Evolutionary conservation across 2,113 vertebrate genomes (phyloP).

Genomic region (Cottus gobio): DNA sequence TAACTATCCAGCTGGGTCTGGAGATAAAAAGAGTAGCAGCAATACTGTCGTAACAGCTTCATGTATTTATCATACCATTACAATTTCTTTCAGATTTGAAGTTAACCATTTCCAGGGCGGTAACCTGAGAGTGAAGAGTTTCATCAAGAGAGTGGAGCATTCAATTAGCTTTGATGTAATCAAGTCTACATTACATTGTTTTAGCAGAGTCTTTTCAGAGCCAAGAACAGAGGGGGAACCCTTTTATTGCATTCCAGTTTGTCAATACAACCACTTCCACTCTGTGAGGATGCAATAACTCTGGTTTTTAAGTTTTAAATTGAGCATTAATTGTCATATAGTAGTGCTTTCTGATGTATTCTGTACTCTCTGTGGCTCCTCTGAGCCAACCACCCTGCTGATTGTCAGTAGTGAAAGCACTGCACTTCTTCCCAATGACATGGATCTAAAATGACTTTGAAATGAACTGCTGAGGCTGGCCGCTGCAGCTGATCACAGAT

Average conservation of each 20-base stretch:
- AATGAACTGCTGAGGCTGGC: not conserved
- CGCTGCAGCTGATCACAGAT: not conserved
- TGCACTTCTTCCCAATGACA: not conserved
- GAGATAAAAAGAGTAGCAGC: not conserved
- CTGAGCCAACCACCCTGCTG: not conserved
- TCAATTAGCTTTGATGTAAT: not conserved
- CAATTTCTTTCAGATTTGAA: not conserved
- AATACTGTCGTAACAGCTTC: not conserved
- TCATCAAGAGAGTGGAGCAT: too few relatives aligned
- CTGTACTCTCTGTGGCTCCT: not conserved
- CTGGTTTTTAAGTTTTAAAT: not conserved
- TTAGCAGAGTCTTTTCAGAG: not conserved
- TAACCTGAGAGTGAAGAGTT: not conserved
- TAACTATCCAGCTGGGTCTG: not conserved
- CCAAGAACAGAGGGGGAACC: not conserved
- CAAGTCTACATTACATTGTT: not conserved
- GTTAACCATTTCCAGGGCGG: not conserved
- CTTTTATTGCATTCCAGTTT: not conserved
- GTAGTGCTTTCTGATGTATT: not conserved
- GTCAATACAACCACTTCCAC: not conserved
- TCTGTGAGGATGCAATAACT: not conserved
- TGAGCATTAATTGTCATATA: not conserved
- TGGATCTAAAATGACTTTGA: not conserved
- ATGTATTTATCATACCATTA: not conserved
- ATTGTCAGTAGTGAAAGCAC: conserved; percentile 17